phyloP scores from a whole-genome alignment of 2,113 vertebrate species.

The Chunga burmeisteri region DNA sequence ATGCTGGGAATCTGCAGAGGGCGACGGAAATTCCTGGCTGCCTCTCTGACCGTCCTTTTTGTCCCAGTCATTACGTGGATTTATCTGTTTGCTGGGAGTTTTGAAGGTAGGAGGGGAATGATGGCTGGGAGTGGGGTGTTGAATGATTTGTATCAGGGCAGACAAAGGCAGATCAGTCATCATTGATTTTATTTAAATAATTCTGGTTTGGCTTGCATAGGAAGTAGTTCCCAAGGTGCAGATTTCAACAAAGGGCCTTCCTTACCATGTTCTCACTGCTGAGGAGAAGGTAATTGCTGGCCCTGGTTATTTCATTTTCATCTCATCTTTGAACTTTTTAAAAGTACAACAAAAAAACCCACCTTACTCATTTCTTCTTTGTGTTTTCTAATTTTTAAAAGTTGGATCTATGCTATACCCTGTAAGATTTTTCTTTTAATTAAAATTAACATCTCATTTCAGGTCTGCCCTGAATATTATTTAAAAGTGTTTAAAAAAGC shows the following conservation, averaged over 20 bases:
- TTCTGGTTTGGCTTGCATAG: background rate
- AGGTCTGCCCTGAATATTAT: background rate
- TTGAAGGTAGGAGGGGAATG: slow-evolving; percentile 84
- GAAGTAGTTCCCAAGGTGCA: background rate
- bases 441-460: background rate
- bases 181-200: background rate
- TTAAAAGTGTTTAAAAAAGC: background rate
- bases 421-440: background rate
- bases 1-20: slow-evolving; percentile 99
- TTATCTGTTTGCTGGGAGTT: slow-evolving; percentile 91
- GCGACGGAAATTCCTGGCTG: slow-evolving; percentile 96
- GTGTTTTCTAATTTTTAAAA: background rate
- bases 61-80: slow-evolving; percentile 96
- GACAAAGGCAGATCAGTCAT: background rate
- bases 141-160: background rate
- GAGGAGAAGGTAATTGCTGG: background rate
- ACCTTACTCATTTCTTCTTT: background rate
- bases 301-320: background rate
- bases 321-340: background rate
- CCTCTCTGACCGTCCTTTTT: slow-evolving; percentile 90
- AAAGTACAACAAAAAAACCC: background rate
- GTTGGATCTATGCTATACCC: background rate
- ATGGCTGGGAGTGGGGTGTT: background rate
- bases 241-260: background rate
- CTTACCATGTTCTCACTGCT: background rate